Evolutionary conservation across 2,888 invertebrate genomes (phyloP), one percentile per base, ranked within the genome.

Genomic region (Drosophila anomelani): DNA sequence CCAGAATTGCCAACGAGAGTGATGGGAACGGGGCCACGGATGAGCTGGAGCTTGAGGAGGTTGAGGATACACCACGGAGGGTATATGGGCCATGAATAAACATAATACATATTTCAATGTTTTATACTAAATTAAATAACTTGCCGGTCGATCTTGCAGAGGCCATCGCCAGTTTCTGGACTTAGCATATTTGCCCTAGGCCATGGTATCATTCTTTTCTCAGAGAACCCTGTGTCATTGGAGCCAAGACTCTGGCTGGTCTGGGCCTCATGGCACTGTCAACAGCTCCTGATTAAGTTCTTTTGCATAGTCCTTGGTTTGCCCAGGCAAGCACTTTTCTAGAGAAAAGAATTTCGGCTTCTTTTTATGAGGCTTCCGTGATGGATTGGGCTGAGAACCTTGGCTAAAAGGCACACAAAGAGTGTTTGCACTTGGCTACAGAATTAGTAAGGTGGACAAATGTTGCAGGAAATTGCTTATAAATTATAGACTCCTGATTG

Each of bases 81-180:
- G 39, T 57, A 59, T 46, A 59, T 43, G 58, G 57, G 39, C 70
- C 70, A 71, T 78, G 74, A 76, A 85, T 76, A 82, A 85, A 82
- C 83, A 83, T 75, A 79, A 83, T 77, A 82, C 80, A 86, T 79
- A 84, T 81, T 84, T 80, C 86, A 84, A 81, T 85, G 79, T 77
- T 81, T 81, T 80, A 80, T 86, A 85, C 84, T 84, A 80, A 86
- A 86, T 86, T 81, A 85, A 86, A 85, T 80, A 86, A 80, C 81
- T 81, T 84, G 74, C 74, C 76, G 76, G 78, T 75, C 71, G 78
- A 83, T 79, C 74, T 76, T 68, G 64, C 71, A 49, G 63, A 62
- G 60, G 51, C 41, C 75, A 75, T 68, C 64, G 77, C 60, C 63
- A 56, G 26, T n/a, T 41, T 56, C 72, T 69, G 71, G 56, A 41